Evolutionary conservation across 1,140 invertebrate genomes (phyloP).

Genomic region (Schlechtendalia chinensis): DNA sequence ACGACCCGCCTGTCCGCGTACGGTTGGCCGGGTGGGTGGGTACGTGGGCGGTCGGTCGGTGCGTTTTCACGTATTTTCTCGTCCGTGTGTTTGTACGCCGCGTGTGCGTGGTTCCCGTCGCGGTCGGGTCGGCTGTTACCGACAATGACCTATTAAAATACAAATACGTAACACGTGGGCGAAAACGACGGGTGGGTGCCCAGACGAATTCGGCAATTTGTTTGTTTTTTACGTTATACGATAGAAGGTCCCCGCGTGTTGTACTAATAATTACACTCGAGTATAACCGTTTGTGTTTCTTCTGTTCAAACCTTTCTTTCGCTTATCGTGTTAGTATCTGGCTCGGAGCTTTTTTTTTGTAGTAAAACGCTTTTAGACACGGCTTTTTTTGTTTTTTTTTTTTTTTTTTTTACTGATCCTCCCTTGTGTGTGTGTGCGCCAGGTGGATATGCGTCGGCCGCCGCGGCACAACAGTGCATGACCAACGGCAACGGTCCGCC

Average conservation of each 20-base stretch:
- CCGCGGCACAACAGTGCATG: slow-evolving; percentile 38
- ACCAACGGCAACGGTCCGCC: slow-evolving; percentile 32
- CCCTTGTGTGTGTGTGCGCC: slow-evolving; percentile 40
- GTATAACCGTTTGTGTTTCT: background rate
- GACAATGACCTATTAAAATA: slow-evolving; percentile 32
- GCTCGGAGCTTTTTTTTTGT: too few species aligned
- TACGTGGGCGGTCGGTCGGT: background rate
- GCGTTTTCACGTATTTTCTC: background rate
- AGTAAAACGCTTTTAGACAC: too few species aligned
- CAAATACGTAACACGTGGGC: background rate
- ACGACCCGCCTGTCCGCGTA: background rate
- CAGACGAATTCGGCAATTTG: background rate
- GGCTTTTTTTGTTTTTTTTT: background rate
- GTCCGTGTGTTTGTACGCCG: background rate
- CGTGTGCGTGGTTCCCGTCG: background rate
- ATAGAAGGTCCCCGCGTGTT: too few species aligned
- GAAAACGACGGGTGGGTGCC: background rate
- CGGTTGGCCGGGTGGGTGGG: too few species aligned
- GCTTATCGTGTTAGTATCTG: background rate
- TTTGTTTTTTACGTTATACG: too few species aligned
- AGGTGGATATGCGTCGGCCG: slow-evolving; percentile 37
- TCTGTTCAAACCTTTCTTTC: background rate
- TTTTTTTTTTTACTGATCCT: slow-evolving; percentile 28
- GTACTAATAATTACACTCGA: background rate
- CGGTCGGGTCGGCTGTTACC: background rate